These are phyloP conservation scores for Polydrusus pterygomalis DNA, from an alignment of 2,888 invertebrate genomes.

Conservation along the genomic window DNA sequence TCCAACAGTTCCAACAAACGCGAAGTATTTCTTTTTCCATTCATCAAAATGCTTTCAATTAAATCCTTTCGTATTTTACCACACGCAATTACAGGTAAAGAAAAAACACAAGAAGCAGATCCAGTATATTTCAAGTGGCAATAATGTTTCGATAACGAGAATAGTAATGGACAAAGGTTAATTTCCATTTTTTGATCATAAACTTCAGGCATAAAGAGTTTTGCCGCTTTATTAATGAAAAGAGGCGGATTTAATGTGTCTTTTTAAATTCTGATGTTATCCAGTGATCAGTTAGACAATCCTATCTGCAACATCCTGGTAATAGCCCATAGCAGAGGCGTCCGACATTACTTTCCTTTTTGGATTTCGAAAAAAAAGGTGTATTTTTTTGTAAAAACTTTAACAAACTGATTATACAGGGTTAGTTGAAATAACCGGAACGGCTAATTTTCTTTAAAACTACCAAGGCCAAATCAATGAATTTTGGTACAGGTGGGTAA, in stretches of 20 bases:
- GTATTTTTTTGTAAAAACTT: too few relatives aligned
- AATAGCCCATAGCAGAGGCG: not conserved
- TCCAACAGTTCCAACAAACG: too few relatives aligned
- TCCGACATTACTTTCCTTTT: too few relatives aligned
- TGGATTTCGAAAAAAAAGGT: too few relatives aligned
- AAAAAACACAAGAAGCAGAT: not conserved
- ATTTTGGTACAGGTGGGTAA: too few relatives aligned
- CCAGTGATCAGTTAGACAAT: not conserved
- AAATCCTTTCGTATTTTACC: slow-evolving; percentile 10
- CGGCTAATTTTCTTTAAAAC: too few relatives aligned
- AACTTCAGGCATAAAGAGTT: slow-evolving; percentile 36
- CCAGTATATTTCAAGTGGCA: slow-evolving; percentile 18
- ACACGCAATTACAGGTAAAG: not conserved
- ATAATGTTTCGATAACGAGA: slow-evolving; percentile 28
- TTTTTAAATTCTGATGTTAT: not conserved
- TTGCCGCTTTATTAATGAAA: slow-evolving; percentile 31
- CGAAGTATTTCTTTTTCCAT: too few relatives aligned
- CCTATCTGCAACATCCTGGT: not conserved
- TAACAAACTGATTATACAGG: too few relatives aligned
- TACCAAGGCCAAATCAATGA: too few relatives aligned
- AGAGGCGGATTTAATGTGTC: slow-evolving; percentile 9
- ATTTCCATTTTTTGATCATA: slow-evolving; percentile 50
- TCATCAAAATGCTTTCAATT: not conserved
- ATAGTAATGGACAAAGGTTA: slow-evolving; percentile 32
- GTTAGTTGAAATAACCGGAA: too few relatives aligned